These are phyloP conservation scores for Heterodera filipjevi DNA, from an alignment of 2,888 invertebrate genomes.

Conservation along the genomic window DNA sequence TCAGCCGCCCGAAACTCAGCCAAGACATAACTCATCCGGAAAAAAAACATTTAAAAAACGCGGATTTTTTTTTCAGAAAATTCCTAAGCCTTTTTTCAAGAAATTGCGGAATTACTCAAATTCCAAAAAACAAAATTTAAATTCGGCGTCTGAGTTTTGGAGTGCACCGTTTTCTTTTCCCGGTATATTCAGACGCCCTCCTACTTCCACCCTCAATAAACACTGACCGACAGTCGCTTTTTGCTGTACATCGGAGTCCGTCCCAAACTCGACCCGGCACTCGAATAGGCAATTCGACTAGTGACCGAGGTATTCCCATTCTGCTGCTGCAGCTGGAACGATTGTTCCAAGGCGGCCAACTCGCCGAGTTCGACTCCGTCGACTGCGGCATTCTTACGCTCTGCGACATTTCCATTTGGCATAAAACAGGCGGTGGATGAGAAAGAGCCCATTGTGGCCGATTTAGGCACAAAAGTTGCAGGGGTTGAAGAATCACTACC, in stretches of 20 bases:
- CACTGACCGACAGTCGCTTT: constrained; percentile 27
- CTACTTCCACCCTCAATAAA: not conserved
- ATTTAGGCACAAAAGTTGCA: not conserved
- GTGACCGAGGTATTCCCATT: not conserved
- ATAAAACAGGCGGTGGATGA: not conserved
- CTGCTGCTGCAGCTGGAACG: not conserved
- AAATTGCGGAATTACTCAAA: no score
- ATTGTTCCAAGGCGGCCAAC: not conserved
- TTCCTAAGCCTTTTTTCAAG: no score
- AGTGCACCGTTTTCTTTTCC: no score
- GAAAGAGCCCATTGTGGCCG: not conserved
- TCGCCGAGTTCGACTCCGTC: not conserved
- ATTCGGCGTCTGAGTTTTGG: no score
- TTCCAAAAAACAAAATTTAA: no score
- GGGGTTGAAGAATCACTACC: not conserved
- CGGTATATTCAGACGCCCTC: no score
- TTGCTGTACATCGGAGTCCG: constrained; percentile 24
- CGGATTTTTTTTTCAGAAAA: no score
- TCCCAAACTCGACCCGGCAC: constrained; percentile 24
- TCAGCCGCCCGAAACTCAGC: no score
- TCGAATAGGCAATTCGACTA: constrained; percentile 11
- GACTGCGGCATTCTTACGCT: not conserved
- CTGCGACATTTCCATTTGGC: not conserved
- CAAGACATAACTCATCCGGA: no score
- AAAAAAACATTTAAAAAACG: no score